Evolutionary conservation across 1,140 invertebrate genomes (phyloP).

Genomic region (Drosophila aff.): DNA sequence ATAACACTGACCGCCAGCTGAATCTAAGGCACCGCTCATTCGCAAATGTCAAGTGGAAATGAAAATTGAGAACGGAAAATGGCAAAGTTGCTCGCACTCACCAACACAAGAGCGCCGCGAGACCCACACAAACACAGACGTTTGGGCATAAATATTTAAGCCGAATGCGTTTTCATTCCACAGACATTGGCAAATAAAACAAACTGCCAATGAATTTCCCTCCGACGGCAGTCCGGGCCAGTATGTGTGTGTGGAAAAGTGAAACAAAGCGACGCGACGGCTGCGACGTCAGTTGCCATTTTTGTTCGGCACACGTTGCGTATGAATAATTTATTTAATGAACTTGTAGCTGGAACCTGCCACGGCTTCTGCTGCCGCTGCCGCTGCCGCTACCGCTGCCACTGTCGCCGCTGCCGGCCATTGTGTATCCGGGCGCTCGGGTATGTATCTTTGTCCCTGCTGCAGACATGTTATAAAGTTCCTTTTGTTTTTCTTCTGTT

Average conservation of each 20-base stretch:
- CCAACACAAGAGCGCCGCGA: neutral
- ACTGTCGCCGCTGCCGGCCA: constrained; percentile 32
- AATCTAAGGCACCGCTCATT: constrained; percentile 24
- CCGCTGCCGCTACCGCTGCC: constrained; percentile 36
- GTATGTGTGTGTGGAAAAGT: constrained; percentile 51
- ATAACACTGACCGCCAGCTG: constrained; percentile 24
- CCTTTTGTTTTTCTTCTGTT: constrained; percentile 73
- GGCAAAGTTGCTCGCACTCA: constrained; percentile 5
- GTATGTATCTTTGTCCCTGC: constrained; percentile 64
- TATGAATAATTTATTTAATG: constrained; percentile 85
- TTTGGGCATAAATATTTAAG: constrained; percentile 83
- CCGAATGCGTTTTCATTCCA: constrained; percentile 83
- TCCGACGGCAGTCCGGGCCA: constrained; percentile 16
- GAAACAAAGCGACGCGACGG: constrained; percentile 64
- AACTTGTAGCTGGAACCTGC: constrained; percentile 69
- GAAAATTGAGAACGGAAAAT: constrained; percentile 40
- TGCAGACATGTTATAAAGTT: constrained; percentile 73
- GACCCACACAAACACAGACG: constrained; percentile 77
- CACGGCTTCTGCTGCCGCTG: constrained; percentile 33
- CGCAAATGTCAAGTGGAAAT: constrained; percentile 60
- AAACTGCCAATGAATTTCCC: constrained; percentile 66
- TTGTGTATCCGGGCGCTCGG: constrained; percentile 31
- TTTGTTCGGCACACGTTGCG: constrained; percentile 76
- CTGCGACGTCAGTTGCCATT: constrained; percentile 66
- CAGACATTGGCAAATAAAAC: constrained; percentile 79